Conservation (phyloP, 2,888 invertebrate genomes). For the Neocrepidodera transversa region DNA sequence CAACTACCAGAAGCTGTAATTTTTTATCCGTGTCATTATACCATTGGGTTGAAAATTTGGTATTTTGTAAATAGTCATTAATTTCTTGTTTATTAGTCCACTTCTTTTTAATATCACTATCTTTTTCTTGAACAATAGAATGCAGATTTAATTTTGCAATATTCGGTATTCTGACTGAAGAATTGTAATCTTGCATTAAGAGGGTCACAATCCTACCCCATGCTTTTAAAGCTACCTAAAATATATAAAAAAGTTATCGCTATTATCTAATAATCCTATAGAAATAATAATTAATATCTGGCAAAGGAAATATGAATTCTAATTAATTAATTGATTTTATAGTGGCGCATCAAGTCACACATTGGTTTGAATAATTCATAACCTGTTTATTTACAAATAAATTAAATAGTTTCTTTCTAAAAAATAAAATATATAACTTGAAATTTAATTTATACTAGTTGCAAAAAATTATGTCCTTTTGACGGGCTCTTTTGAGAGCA, state of each 20-base stretch:
- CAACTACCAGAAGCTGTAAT: slow-evolving; percentile 62
- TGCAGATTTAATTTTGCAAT: slow-evolving; percentile 10
- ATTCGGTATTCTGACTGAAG: slow-evolving; percentile 38
- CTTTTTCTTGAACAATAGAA: not conserved
- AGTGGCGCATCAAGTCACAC: too few species aligned
- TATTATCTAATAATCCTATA: too few species aligned
- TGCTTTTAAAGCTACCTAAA: slow-evolving; percentile 60
- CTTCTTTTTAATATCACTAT: slow-evolving; percentile 34
- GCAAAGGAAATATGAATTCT: too few species aligned
- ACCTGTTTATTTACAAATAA: too few species aligned
- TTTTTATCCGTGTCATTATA: slow-evolving; percentile 66
- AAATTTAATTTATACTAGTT: too few species aligned
- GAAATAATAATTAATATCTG: too few species aligned
- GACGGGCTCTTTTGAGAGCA: too few species aligned
- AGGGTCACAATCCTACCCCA: slow-evolving; percentile 60
- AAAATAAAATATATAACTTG: too few species aligned
- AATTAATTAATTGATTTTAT: too few species aligned
- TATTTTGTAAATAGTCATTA: slow-evolving; percentile 56
- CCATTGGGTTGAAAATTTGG: slow-evolving; percentile 65
- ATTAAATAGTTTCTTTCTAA: too few species aligned
- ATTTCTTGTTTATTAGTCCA: slow-evolving; percentile 52
- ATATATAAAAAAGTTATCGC: not conserved
- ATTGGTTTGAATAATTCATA: too few species aligned
- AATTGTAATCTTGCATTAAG: slow-evolving; percentile 60
- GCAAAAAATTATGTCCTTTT: too few species aligned